Base-by-base conservation (phyloP, 1,140 invertebrate species). In the Ladona fulva region DNA sequence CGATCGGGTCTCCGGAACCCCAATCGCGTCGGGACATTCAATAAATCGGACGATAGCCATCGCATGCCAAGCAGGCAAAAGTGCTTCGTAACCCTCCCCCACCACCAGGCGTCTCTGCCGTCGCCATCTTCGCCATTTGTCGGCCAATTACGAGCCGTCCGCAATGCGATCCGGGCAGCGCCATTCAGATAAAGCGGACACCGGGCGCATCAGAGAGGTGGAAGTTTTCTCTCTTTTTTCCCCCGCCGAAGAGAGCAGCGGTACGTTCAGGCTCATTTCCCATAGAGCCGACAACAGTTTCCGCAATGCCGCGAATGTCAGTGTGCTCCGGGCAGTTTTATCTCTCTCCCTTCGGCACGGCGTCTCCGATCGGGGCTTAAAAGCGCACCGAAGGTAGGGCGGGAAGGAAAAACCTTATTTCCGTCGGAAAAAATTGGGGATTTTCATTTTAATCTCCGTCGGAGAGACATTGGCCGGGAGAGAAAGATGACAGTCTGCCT, bases 131-230 rank as follows among this genome's bases (percentile, higher is more conserved):
- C 52, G 52, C 52, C 52, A 66, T 66, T 66, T 66, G 52, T 66
- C 52, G 52, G n/a, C 14, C 52, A 66, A 66, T 66, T 66, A 66
- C 52, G 52, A 66, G 52, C 52, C 52, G 52, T 66, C 52, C 52
- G 52, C 52, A 66, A 66, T 66, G 52, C 52, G 52, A 66, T 66
- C 52, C 52, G 3, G 12, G 16, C 14, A 22, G 16, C 16, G 16
- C 52, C 14, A 19, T 66, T 16, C 14, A 22, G n/a, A 19, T 19
- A 66, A 12, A 66, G 52, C 52, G 52, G 52, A 3, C 52, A 12
- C 16, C 52, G 16, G 3, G 52, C 52, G 52, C 52, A 66, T 66
- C 52, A 66, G 5, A 66, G 5, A 22, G 14, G 52, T 1, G 52
- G 19, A 52, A 52, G 44, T 10, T 52, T 52, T 19, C 44, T 19